Evolutionary conservation across 2,113 vertebrate genomes (phyloP).

Genomic region (Pavo muticus): DNA sequence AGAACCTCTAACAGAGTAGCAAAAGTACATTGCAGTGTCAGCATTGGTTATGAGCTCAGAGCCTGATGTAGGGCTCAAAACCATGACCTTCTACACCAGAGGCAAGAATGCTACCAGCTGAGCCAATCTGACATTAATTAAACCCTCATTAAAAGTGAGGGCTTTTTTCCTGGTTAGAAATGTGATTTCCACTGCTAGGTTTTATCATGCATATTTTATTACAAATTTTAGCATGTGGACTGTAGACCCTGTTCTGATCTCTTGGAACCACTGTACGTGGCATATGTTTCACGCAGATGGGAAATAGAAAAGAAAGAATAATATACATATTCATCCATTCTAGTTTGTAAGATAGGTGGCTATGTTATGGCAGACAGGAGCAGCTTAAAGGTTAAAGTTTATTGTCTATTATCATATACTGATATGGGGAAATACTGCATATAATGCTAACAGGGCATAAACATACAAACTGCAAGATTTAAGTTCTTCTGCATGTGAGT

Average conservation of each 20-base stretch:
- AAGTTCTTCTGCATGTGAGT: neutral
- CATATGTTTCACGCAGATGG: conserved; percentile 75
- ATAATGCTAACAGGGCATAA: neutral
- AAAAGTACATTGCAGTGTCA: conserved; percentile 68
- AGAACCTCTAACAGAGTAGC: conserved; percentile 41
- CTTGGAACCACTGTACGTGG: conserved; percentile 38
- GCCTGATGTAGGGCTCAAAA: conserved; percentile 55
- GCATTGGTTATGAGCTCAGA: conserved; percentile 67
- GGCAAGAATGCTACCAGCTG: conserved; percentile 67
- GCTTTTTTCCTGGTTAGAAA: conserved; percentile 39
- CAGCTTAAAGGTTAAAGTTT: conserved; percentile 7
- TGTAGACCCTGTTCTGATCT: conserved; percentile 61
- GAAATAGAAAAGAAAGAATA: conserved; percentile 36
- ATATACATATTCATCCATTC: conserved; percentile 67
- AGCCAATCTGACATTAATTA: conserved; percentile 73
- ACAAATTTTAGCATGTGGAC: conserved; percentile 31
- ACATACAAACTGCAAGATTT: neutral
- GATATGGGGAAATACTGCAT: neutral
- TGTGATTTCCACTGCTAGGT: conserved; percentile 57
- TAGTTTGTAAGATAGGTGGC: conserved; percentile 10
- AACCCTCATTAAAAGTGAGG: conserved; percentile 69
- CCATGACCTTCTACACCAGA: conserved; percentile 70
- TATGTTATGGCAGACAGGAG: neutral
- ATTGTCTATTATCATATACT: neutral
- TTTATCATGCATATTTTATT: conserved; percentile 72